Percentiles rank a stretch among this genome's conserved stretches.
phyloP scores from a whole-genome alignment of 2,888 invertebrate genomes.

The Palloptera scutellata region DNA sequence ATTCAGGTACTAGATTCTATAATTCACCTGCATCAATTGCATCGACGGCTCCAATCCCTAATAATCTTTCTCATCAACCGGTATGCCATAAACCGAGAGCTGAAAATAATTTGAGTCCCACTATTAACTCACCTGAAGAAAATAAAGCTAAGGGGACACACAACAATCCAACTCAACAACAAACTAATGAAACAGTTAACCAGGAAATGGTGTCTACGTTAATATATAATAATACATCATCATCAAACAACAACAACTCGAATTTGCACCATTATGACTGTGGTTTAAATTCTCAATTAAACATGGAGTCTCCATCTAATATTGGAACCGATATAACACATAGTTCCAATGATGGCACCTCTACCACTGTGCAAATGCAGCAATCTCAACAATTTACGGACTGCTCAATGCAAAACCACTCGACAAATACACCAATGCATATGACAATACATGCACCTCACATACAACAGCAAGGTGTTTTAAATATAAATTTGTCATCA shows the following conservation, averaged over 20 bases:
- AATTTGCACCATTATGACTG: conserved; percentile 81
- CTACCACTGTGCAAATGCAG: conserved; percentile 68
- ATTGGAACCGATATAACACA: conserved; percentile 87
- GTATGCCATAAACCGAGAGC: conserved; percentile 45
- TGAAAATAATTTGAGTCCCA: conserved; percentile 46
- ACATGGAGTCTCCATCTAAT: conserved; percentile 87
- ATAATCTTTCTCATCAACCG: conserved; percentile 25
- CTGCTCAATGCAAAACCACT: conserved; percentile 75
- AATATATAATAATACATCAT: conserved; percentile 81
- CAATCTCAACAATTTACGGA: conserved; percentile 66
- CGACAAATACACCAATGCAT: conserved; percentile 66
- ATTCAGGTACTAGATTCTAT: conserved; percentile 36
- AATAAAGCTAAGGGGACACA: conserved; percentile 46
- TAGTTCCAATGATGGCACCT: conserved; percentile 71
- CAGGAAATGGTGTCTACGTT: conserved; percentile 47
- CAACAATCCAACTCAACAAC: conserved; percentile 33
- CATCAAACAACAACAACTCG: conserved; percentile 80
- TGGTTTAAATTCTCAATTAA: conserved; percentile 85
- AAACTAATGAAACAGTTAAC: neutral
- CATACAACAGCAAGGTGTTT: conserved; percentile 64
- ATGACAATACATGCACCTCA: conserved; percentile 72
- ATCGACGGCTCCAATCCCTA: conserved; percentile 24
- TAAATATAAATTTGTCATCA: conserved; percentile 51
- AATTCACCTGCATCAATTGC: conserved; percentile 39
- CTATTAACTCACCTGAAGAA: conserved; percentile 40